These are phyloP conservation scores for Isurus oxyrinchus DNA, from an alignment of 2,113 vertebrate genomes.

Conservation along the genomic window DNA sequence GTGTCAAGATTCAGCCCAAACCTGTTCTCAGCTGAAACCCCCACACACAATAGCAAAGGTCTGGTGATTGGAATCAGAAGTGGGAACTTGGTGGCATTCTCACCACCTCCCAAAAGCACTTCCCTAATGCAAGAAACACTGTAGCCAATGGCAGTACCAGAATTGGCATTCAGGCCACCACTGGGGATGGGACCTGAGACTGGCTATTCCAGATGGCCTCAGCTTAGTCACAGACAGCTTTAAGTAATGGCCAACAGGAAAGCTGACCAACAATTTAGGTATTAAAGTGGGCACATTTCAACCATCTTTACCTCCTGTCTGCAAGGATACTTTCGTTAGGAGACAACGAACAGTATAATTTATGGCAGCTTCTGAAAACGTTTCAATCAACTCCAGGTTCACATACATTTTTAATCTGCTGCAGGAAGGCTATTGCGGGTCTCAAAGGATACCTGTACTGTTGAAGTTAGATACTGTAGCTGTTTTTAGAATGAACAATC, in stretches of 20 bases:
- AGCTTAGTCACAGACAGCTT: neutral
- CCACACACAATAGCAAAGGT: neutral
- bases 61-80: neutral
- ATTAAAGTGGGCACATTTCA: neutral
- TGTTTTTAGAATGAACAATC: neutral
- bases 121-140: neutral
- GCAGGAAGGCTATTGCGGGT: neutral
- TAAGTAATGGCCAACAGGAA: neutral
- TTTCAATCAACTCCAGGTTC: neutral
- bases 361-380: neutral
- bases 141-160: neutral
- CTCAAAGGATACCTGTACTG: neutral
- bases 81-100: neutral
- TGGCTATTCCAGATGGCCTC: neutral
- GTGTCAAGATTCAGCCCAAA: neutral
- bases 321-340: neutral
- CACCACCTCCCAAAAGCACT: neutral
- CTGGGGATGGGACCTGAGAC: neutral
- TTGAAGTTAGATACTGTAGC: neutral
- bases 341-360: neutral
- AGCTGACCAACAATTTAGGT: neutral
- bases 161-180: neutral
- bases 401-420: slow-evolving; percentile 20
- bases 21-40: neutral
- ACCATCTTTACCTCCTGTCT: neutral